Conservation (phyloP, 2,113 vertebrate species). For the Daphoenositta chrysoptera region DNA sequence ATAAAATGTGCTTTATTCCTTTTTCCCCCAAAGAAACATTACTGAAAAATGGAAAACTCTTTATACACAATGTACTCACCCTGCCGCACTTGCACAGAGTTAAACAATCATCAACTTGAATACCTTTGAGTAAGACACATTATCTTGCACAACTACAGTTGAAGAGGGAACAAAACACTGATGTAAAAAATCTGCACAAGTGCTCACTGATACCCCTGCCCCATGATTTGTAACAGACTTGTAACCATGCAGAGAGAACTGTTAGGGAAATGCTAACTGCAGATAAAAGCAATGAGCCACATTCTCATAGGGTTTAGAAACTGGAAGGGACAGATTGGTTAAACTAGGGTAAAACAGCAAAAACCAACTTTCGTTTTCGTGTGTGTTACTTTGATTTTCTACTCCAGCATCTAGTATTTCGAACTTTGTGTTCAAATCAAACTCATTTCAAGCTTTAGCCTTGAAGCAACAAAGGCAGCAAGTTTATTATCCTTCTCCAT, state of each 20-base stretch:
- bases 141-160: neutral
- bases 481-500: neutral
- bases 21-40: neutral
- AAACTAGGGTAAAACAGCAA: neutral
- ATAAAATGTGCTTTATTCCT: neutral
- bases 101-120: neutral
- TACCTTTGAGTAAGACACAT: neutral
- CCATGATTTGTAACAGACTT: neutral
- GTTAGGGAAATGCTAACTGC: neutral
- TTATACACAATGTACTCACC: neutral
- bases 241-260: neutral
- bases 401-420: neutral
- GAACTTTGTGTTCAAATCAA: neutral
- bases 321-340: neutral
- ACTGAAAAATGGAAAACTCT: neutral
- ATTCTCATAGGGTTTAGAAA: neutral
- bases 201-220: neutral
- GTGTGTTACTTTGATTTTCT: neutral
- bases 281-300: neutral
- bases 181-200: neutral
- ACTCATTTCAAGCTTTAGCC: neutral
- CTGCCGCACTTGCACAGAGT: neutral
- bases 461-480: neutral
- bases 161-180: neutral
- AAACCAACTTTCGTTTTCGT: neutral